Percentiles rank a stretch among this genome's conserved stretches.
Conservation (phyloP, 1,140 invertebrate genomes). For the Cephus cinctus region DNA sequence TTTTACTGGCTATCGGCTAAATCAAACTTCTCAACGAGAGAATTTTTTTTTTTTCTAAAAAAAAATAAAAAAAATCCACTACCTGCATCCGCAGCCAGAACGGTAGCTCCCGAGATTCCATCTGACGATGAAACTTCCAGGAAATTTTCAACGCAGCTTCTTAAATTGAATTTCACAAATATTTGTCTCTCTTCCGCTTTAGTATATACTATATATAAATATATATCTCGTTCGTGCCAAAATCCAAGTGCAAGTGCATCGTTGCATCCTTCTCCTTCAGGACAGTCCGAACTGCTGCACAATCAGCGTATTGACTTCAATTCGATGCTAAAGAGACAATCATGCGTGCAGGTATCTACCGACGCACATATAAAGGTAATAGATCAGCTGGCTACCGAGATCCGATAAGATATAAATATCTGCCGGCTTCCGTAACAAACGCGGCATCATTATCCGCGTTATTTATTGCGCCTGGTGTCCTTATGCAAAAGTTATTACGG, state of each 20-base stretch:
- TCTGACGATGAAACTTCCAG: no score
- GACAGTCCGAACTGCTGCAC: no score
- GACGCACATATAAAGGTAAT: constrained; percentile 3
- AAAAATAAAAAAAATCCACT: constrained; percentile 5
- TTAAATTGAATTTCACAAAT: no score
- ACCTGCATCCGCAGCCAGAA: neutral
- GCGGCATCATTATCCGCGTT: constrained; percentile 5
- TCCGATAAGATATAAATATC: constrained; percentile 8
- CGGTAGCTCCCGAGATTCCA: constrained; percentile 23
- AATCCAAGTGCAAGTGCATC: no score
- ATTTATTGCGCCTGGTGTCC: constrained; percentile 2
- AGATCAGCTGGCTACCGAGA: constrained; percentile 12
- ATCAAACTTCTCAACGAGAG: constrained; percentile 16
- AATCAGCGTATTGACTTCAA: no score
- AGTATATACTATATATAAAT: no score
- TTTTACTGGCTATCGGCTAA: constrained; percentile 17
- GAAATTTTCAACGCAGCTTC: no score
- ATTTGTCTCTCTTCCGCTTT: no score
- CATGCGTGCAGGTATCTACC: no score
- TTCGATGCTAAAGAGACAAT: constrained; percentile 23
- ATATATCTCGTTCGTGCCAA: no score
- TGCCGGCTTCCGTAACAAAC: neutral
- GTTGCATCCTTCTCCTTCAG: no score
- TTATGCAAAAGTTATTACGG: constrained; percentile 6
- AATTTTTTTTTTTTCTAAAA: constrained; percentile 14